Evolutionary conservation across 2,888 invertebrate species (phyloP), one percentile per base, ranked within the genome.

Genomic region (Schizotus pectinicornis): DNA sequence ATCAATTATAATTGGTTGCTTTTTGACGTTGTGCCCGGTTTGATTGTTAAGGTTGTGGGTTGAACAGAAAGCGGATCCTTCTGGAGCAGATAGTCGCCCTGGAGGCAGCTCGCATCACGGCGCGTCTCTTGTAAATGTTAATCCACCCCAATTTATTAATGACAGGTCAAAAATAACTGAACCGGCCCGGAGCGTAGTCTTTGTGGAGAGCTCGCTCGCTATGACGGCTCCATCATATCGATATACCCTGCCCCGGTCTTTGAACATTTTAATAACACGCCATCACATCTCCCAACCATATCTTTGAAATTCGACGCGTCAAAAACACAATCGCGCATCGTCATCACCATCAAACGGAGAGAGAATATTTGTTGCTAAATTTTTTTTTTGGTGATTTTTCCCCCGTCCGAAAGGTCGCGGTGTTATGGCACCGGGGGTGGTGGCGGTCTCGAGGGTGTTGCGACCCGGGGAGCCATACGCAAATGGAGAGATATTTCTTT

Each of bases 151-250:
- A 77, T 78, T 76, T 77, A 77, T 77, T 77, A 78, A 77, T 75
- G 77, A 76, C 77, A 76, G 77, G 73, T 77, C 76, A 78, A 78
- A 79, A 79, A 79, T 77, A 77, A 73, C 75, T 69, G 74, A 76
- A 75, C 67, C 67, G 61, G 71, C 77, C 74, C 58, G 52, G 53
- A 73, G 77, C 74, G 56, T 9, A 74, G 76, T 77, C 78, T 78
- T 77, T 79, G 77, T 78, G 73, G 36, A 9, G 22, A 22, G 61
- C 56, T 61, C 60, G 49, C 59, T 60, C 37, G 43, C 43, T 39
- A 53, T 73, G 74, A 74, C 73, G 71, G 67, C 63, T 63, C 62
- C 74, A 73, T 74, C 74, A 74, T 70, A 68, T 64, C 67, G 64
- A 67, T 79, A 79, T 79, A n/a, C 77, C 74, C 80, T 82, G 47